Conservation (phyloP, 2,797 vertebrate genomes). For the Kryptolebias ocellatus region DNA sequence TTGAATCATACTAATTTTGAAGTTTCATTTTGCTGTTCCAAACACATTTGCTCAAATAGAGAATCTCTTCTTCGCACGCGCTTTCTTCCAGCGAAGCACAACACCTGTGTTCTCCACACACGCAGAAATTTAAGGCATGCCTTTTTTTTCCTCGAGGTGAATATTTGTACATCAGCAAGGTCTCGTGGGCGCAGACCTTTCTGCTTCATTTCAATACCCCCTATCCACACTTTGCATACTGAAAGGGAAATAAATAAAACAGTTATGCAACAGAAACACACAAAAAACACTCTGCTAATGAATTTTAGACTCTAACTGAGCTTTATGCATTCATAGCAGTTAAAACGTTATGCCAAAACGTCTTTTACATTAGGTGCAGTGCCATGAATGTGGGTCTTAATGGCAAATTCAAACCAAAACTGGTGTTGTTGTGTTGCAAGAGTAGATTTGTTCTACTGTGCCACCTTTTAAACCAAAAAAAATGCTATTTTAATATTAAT, state of each 20-base stretch:
- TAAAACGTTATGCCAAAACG: background rate
- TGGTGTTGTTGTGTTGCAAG: background rate
- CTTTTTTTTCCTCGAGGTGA: background rate
- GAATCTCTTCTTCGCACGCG: background rate
- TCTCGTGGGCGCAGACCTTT: background rate
- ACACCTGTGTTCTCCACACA: background rate
- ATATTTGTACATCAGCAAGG: background rate
- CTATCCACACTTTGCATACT: background rate
- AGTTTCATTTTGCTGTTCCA: background rate
- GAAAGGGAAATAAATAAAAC: background rate
- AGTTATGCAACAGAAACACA: no score
- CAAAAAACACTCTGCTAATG: background rate
- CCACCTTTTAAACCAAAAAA: background rate
- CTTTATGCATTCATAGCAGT: background rate
- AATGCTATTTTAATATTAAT: background rate
- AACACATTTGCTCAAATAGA: background rate
- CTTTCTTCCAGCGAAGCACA: background rate
- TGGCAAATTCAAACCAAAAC: background rate
- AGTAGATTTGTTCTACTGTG: background rate
- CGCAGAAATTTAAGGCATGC: background rate
- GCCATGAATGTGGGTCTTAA: background rate
- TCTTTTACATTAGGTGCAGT: background rate
- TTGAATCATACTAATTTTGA: background rate
- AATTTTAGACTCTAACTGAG: background rate
- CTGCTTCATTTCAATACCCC: background rate